Conservation (phyloP, 1,140 invertebrate genomes). For the Sycophila sp. region DNA sequence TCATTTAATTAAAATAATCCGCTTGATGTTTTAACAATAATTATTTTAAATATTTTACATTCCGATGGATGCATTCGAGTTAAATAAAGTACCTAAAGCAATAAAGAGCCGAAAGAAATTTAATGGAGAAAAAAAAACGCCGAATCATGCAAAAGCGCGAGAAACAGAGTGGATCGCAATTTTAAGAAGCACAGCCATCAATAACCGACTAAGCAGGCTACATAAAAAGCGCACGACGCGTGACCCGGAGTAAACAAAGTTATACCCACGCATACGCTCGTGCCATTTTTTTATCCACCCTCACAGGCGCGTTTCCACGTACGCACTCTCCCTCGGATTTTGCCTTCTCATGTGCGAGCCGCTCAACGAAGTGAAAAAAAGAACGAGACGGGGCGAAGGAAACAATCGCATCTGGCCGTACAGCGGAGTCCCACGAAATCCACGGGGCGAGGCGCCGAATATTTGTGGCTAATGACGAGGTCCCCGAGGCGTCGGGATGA, state of each 20-base stretch:
- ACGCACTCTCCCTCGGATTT: background rate
- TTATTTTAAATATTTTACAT: too few species aligned
- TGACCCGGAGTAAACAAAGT: background rate
- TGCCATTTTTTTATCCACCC: background rate
- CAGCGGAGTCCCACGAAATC: slow-evolving; percentile 10
- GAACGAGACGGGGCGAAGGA: background rate
- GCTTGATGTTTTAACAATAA: too few species aligned
- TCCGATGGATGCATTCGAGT: too few species aligned
- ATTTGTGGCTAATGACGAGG: slow-evolving; percentile 40
- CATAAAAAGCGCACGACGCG: background rate
- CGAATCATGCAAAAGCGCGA: background rate
- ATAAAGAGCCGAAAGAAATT: too few species aligned
- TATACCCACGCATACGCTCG: background rate
- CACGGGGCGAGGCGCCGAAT: slow-evolving; percentile 27
- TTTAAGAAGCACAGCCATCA: background rate
- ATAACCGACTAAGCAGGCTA: background rate
- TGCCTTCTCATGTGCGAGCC: background rate
- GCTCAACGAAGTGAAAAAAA: background rate
- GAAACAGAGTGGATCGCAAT: background rate
- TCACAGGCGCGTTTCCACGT: background rate
- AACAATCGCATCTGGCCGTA: slow-evolving; percentile 25
- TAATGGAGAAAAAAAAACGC: background rate
- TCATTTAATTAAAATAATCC: too few species aligned
- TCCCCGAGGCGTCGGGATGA: slow-evolving; percentile 42
- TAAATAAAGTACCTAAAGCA: too few species aligned